phyloP scores from a whole-genome alignment of 2,888 invertebrate genomes.

The Leucoma salicis region DNA sequence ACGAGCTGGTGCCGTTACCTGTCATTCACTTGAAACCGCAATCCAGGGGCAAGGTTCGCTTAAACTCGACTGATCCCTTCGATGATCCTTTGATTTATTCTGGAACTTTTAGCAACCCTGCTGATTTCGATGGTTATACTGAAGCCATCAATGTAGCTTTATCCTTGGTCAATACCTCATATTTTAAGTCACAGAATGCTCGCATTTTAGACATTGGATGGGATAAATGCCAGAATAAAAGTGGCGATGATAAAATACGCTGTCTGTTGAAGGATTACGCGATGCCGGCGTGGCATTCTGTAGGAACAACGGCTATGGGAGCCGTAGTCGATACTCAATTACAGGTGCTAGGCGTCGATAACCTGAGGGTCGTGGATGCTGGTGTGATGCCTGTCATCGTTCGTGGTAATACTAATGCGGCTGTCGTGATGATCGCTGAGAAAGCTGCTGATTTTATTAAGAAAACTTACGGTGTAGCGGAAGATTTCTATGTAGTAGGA shows the following conservation, averaged over 20 bases:
- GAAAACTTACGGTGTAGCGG: constrained; percentile 22
- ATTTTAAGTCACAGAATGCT: constrained; percentile 50
- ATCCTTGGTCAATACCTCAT: constrained; percentile 46
- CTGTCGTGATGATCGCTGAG: constrained; percentile 69
- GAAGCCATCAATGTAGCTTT: constrained; percentile 46
- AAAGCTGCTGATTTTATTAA: constrained; percentile 61
- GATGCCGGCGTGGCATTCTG: constrained; percentile 67
- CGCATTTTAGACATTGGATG: constrained; percentile 45
- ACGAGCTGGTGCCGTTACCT: constrained; percentile 54
- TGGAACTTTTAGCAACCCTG: constrained; percentile 50
- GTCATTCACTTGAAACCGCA: constrained; percentile 61
- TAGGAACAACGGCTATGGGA: constrained; percentile 64
- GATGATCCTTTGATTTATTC: constrained; percentile 57
- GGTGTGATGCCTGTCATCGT: constrained; percentile 59
- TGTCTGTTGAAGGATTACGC: constrained; percentile 62
- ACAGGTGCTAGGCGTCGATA: constrained; percentile 45
- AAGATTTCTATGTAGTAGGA: no score
- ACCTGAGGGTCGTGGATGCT: constrained; percentile 63
- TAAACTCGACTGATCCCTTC: constrained; percentile 44
- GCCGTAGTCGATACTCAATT: constrained; percentile 51
- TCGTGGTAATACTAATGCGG: constrained; percentile 68
- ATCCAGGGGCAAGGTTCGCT: constrained; percentile 55
- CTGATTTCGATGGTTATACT: constrained; percentile 51
- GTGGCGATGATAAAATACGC: constrained; percentile 54
- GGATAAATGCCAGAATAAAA: constrained; percentile 43